Evolutionary conservation across 2,888 invertebrate genomes (phyloP), one percentile per base, ranked within the genome.

Genomic region (Phasia obesa): DNA sequence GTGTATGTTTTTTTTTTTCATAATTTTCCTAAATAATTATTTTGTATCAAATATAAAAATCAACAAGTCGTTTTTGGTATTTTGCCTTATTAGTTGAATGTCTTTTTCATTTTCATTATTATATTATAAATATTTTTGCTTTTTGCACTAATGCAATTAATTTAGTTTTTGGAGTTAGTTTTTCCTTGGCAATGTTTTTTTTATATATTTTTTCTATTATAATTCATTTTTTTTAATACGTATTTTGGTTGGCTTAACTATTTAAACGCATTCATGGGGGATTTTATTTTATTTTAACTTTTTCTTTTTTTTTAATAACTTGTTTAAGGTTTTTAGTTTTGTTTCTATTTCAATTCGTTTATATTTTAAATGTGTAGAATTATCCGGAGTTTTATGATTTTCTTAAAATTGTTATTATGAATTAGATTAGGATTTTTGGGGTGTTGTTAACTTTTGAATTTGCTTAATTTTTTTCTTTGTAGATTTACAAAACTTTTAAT

Each of bases 31-130:
- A 81, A 75, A 79, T 84, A 77, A 74, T 84, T 80, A 89, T 88
- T 77, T 91, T 90, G 91, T 91, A 91, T 91, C 91, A 91, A 91
- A 91, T 91, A 91, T 91, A 91, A 91, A 91, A 91, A 91, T 91
- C 90, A 91, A 91, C 91, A 91, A 91, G 88, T 88, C 81, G 82
- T 83, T 64, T 70, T 86, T 47, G 11, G 4, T 17, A 17, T 19
- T 81, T 86, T 85, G 38, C 67, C 47, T 67, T 71, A 15, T 44
- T 76, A 59, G 62, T 64, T 51, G 64, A 31, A 57, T 64, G 64
- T 75, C 67, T 65, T 59, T 74, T 64, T 47, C 35, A 44, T 73
- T 76, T 17, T 77, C 53, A 38, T 25, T 67, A 60, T 71, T 47
- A n/a, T n/a, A n/a, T 64, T 38, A 38, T 4, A 27, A 27, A 11